These are phyloP conservation scores for Drosophila paulistorum DNA, from an alignment of 1,140 invertebrate genomes.

Conservation along the genomic window DNA sequence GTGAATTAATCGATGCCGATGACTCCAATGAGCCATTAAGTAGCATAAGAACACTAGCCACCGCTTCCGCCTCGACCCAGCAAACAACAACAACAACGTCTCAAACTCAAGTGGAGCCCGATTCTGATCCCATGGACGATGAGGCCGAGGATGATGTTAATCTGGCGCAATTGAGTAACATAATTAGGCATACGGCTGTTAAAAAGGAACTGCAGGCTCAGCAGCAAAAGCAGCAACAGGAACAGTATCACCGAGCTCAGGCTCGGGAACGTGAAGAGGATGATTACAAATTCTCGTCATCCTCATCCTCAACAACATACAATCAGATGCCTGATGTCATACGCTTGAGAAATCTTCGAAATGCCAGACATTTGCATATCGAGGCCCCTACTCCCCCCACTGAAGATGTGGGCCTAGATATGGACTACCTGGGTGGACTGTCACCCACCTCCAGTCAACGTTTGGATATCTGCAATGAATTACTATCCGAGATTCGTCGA, in stretches of 20 bases:
- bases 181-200: slow-evolving; percentile 73
- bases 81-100: slow-evolving; percentile 31
- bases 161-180: slow-evolving; percentile 78
- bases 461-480: slow-evolving; percentile 79
- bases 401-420: slow-evolving; percentile 29
- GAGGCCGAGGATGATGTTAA: slow-evolving; percentile 80
- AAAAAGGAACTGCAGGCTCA: slow-evolving; percentile 69
- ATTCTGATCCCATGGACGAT: slow-evolving; percentile 55
- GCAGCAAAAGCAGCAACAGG: slow-evolving; percentile 54
- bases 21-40: slow-evolving; percentile 79
- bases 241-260: slow-evolving; percentile 43
- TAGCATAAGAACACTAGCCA: slow-evolving; percentile 57
- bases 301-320: slow-evolving; percentile 11
- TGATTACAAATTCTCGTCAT: slow-evolving; percentile 1
- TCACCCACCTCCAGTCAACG: slow-evolving; percentile 80
- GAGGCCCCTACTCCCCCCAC: slow-evolving; percentile 26
- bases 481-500: slow-evolving; percentile 75
- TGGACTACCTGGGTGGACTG: slow-evolving; percentile 67
- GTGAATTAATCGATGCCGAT: slow-evolving; percentile 78
- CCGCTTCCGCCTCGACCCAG: slow-evolving; percentile 39
- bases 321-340: slow-evolving; percentile 78
- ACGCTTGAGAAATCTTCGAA: slow-evolving; percentile 64
- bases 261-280: slow-evolving; percentile 41
- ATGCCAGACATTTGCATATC: slow-evolving; percentile 50
- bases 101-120: slow-evolving; percentile 24